Conservation (phyloP, 2,888 invertebrate species). For the Itoplectis maculator region DNA sequence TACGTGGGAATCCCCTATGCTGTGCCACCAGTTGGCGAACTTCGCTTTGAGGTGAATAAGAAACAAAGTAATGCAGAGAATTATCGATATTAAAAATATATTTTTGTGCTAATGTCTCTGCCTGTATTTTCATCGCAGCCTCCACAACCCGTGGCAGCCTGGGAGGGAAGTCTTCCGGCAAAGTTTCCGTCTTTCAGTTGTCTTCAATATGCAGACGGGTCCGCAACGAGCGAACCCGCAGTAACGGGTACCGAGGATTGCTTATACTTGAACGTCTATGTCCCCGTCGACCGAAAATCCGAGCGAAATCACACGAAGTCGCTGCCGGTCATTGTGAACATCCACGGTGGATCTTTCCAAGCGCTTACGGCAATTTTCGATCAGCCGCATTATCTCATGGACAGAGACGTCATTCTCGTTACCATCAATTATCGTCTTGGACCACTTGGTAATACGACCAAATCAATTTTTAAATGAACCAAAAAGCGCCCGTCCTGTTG, state of each 20-base stretch:
- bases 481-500: neutral
- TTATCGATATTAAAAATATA: no score
- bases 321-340: neutral
- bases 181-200: neutral
- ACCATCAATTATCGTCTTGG: slow-evolving; percentile 4
- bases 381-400: neutral
- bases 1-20: slow-evolving; percentile 17
- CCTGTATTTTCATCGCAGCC: neutral
- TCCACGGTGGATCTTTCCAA: slow-evolving; percentile 5
- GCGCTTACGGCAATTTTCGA: neutral
- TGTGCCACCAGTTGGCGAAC: neutral
- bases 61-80: no score
- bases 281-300: neutral
- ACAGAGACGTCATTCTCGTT: neutral
- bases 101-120: no score
- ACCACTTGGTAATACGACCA: neutral
- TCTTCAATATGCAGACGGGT: neutral
- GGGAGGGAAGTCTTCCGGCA: neutral
- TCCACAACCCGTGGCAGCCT: neutral
- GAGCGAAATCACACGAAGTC: neutral
- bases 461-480: neutral
- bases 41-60: slow-evolving; percentile 27
- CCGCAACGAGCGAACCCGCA: no score
- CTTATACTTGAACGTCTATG: slow-evolving; percentile 4
- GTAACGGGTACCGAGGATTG: neutral